These are phyloP conservation scores for Hyphantria cunea DNA, from an alignment of 1,140 invertebrate genomes.

Conservation along the genomic window DNA sequence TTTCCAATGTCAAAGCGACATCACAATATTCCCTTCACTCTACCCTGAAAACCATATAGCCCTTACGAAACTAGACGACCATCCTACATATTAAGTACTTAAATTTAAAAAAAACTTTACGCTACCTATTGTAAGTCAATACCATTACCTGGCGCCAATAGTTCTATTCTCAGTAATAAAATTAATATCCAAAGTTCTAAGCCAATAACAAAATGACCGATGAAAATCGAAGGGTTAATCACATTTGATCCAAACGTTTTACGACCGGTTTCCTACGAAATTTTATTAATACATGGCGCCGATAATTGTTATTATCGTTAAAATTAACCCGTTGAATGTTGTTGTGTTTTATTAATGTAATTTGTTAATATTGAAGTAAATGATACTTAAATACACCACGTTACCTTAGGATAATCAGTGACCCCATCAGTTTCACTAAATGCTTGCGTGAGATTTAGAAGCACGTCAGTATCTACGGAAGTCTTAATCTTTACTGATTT, in stretches of 20 bases:
- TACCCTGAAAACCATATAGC: no score
- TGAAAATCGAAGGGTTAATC: conserved; percentile 8
- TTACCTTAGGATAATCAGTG: not conserved
- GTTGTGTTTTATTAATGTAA: conserved; percentile 6
- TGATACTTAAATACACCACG: not conserved
- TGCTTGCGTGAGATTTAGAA: no score
- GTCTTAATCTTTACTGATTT: no score
- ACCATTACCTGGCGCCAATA: not conserved
- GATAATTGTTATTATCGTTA: conserved; percentile 20
- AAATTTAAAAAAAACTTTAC: no score
- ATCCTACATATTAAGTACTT: no score
- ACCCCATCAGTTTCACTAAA: no score
- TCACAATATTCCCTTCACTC: no score
- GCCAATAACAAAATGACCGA: not conserved
- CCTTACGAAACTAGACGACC: no score
- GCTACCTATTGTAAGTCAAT: no score
- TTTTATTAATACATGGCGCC: conserved; percentile 22
- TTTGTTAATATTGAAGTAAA: not conserved
- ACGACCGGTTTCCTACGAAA: conserved; percentile 17
- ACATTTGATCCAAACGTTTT: conserved; percentile 7
- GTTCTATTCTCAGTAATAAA: not conserved
- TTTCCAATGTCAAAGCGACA: no score
- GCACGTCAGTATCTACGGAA: no score
- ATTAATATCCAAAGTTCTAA: not conserved
- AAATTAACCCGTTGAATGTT: conserved; percentile 9